These are phyloP conservation scores for Disparrhopalites patrizii DNA, from an alignment of 2,888 invertebrate species.

Conservation along the genomic window DNA sequence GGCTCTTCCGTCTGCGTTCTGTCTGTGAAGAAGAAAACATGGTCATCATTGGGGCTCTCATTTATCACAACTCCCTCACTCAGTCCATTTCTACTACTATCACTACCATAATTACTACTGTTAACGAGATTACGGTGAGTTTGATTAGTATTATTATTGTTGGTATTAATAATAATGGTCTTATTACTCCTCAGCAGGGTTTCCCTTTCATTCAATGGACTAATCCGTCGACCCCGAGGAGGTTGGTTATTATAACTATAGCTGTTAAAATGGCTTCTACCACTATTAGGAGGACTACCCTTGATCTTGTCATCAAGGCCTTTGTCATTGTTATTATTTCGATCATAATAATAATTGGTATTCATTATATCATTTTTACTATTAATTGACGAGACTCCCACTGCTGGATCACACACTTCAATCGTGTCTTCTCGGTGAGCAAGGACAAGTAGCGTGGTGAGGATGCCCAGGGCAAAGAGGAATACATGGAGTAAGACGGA, in stretches of 20 bases:
- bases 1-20: not conserved
- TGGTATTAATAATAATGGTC: not conserved
- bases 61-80: not conserved
- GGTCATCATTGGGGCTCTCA: not conserved
- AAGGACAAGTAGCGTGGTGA: constrained; percentile 17
- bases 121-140: too few species aligned
- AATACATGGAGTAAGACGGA: constrained; percentile 5
- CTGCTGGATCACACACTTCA: constrained; percentile 12
- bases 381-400: too few species aligned
- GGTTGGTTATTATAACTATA: not conserved
- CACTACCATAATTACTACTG: not conserved
- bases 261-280: not conserved
- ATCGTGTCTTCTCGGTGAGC: constrained; percentile 12
- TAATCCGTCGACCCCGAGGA: not conserved
- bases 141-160: not conserved
- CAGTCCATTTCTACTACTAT: not conserved
- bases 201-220: not conserved
- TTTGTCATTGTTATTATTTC: not conserved
- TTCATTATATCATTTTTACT: too few species aligned
- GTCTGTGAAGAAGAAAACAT: too few species aligned
- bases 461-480: constrained; percentile 17
- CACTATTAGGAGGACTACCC: not conserved
- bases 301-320: not conserved
- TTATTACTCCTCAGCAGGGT: too few species aligned
- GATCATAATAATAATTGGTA: not conserved